Percentiles rank a stretch among this genome's conserved stretches.
Evolutionary conservation across 2,797 vertebrate species (phyloP).

Genomic region (Steatocranus sp.): DNA sequence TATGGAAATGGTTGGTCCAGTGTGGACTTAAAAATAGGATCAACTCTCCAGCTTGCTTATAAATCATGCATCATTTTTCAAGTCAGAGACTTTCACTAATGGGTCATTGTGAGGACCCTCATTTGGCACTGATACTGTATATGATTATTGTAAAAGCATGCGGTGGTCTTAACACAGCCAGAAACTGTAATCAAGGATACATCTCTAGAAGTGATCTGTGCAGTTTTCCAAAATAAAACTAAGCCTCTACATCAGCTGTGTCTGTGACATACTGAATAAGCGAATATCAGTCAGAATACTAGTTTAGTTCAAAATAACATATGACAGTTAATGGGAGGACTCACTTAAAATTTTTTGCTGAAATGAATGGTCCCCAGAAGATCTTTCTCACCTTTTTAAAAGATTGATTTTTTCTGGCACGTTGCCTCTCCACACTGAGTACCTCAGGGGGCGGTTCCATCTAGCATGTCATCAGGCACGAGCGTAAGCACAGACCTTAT

Average conservation of each 20-base stretch:
- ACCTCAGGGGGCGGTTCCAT: not conserved
- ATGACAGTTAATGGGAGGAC: not conserved
- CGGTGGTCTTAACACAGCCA: not conserved
- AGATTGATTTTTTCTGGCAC: not conserved
- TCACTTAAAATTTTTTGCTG: not conserved
- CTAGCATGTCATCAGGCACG: not conserved
- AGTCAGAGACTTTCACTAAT: conserved; percentile 48
- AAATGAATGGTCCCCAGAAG: not conserved
- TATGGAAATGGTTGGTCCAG: conserved; percentile 52
- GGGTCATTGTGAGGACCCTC: conserved; percentile 38
- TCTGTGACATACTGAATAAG: not conserved
- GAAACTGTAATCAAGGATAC: not conserved
- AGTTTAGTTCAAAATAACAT: not conserved
- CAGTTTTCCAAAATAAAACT: not conserved
- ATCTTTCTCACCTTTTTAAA: not conserved
- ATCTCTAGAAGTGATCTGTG: not conserved
- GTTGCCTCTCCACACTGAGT: not conserved
- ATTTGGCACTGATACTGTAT: conserved; percentile 10
- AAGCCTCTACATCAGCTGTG: not conserved
- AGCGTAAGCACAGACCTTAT: not conserved
- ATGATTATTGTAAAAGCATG: conserved; percentile 32
- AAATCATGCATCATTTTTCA: conserved; percentile 53
- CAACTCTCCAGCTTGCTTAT: conserved; percentile 36
- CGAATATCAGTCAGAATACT: not conserved
- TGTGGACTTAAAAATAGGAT: conserved; percentile 49